Evolutionary conservation across 2,797 vertebrate genomes (phyloP).

Genomic region (Ispidina picta): DNA sequence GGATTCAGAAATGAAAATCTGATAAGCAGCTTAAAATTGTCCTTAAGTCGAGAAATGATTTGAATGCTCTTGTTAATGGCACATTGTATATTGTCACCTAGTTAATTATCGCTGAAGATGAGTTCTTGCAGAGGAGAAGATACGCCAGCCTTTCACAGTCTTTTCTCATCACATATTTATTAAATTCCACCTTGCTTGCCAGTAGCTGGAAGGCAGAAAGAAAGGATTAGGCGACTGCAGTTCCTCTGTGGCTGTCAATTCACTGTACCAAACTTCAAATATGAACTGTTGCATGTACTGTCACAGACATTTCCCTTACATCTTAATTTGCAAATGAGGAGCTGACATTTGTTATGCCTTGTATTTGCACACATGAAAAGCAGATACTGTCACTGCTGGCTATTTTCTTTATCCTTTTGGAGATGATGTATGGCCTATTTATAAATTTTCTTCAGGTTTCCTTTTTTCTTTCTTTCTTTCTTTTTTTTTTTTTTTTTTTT

Average conservation of each 20-base stretch:
- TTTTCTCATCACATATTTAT: conserved; percentile 89
- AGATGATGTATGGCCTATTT: conserved; percentile 73
- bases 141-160: conserved; percentile 67
- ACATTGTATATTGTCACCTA: conserved; percentile 80
- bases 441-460: conserved; percentile 68
- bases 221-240: conserved; percentile 85
- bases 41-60: conserved; percentile 80
- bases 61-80: conserved; percentile 82
- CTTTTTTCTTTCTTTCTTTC: background rate
- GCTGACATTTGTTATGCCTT: conserved; percentile 78
- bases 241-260: conserved; percentile 84
- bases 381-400: conserved; percentile 76
- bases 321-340: conserved; percentile 95
- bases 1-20: conserved; percentile 83
- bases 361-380: conserved; percentile 81
- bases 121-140: conserved; percentile 76
- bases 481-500: background rate
- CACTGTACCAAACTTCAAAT: conserved; percentile 86
- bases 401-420: conserved; percentile 78
- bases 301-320: conserved; percentile 86
- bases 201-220: conserved; percentile 87
- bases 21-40: conserved; percentile 85
- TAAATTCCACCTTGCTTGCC: conserved; percentile 81
- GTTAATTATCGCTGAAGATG: conserved; percentile 85
- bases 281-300: conserved; percentile 87